These are phyloP conservation scores for Zaprionus taronus DNA, from an alignment of 1,140 invertebrate species.

Conservation along the genomic window DNA sequence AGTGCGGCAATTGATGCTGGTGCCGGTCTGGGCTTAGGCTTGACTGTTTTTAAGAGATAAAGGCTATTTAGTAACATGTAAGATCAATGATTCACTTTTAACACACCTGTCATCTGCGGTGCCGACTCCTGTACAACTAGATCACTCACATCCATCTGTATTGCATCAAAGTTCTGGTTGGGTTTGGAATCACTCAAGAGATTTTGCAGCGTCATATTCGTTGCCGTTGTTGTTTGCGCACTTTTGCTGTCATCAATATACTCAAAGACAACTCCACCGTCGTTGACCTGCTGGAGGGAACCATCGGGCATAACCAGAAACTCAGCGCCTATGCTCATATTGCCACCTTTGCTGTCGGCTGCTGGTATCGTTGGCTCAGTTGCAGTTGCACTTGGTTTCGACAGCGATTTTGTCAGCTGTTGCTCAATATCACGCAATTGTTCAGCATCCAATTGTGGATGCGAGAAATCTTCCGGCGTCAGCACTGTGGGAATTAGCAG, in stretches of 20 bases:
- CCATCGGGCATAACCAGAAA: constrained; percentile 77
- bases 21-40: constrained; percentile 29
- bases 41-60: constrained; percentile 28
- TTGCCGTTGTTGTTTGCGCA: background rate
- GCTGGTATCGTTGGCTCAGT: constrained; percentile 19
- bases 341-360: constrained; percentile 13
- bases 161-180: constrained; percentile 16
- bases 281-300: constrained; percentile 68
- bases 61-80: background rate
- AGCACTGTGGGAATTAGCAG: constrained; percentile 64
- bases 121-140: constrained; percentile 56
- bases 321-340: constrained; percentile 73
- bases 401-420: constrained; percentile 39
- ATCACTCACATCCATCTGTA: constrained; percentile 70
- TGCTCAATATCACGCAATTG: constrained; percentile 62
- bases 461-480: constrained; percentile 60
- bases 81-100: background rate
- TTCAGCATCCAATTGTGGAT: constrained; percentile 52
- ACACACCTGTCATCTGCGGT: constrained; percentile 47
- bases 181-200: constrained; percentile 38
- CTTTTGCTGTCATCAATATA: constrained; percentile 68
- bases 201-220: constrained; percentile 53
- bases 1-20: constrained; percentile 18
- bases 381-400: background rate
- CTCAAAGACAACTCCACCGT: constrained; percentile 66